A percentile compares a stretch with the other conserved stretches of the same genome.
These are phyloP conservation scores for Ptychodera flava DNA, from an alignment of 35 echinoderm and acorn worm species.

Conservation along the genomic window DNA sequence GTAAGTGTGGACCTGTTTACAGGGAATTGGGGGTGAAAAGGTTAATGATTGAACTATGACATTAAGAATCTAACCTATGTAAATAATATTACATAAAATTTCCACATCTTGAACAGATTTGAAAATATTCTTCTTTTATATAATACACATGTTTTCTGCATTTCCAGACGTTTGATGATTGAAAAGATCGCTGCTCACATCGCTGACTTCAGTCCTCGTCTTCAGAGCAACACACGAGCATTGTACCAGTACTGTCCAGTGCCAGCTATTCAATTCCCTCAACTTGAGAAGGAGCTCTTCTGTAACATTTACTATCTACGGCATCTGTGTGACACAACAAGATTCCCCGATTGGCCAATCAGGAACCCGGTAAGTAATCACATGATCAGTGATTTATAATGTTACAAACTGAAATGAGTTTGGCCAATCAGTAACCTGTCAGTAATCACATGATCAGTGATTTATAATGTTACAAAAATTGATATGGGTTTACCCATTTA, in stretches of 20 bases:
- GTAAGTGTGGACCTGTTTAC: too few species aligned
- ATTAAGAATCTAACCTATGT: too few species aligned
- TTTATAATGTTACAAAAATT: too few species aligned
- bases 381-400: neutral
- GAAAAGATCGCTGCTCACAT: conserved; percentile 86
- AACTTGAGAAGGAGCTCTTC: conserved; percentile 87
- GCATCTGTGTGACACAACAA: conserved; percentile 76
- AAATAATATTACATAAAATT: too few species aligned
- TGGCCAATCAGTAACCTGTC: conserved; percentile 96
- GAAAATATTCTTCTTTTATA: too few species aligned
- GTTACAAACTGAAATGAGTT: too few species aligned
- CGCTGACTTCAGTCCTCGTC: conserved; percentile 80
- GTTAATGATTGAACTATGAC: too few species aligned
- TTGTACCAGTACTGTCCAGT: conserved; percentile 98
- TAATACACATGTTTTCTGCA: too few species aligned
- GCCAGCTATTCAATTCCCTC: conserved; percentile 78
- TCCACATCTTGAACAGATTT: too few species aligned
- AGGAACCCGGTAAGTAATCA: conserved; percentile 76
- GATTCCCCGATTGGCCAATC: conserved; percentile 97
- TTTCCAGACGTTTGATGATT: conserved; percentile 72
- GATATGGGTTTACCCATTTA: too few species aligned
- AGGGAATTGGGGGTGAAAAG: too few species aligned
- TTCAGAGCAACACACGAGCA: conserved; percentile 78
- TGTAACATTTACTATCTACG: conserved; percentile 95
- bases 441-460: conserved; percentile 5